Evolutionary conservation across 2,113 vertebrate species (phyloP).

Genomic region (Mellivora capensis): DNA sequence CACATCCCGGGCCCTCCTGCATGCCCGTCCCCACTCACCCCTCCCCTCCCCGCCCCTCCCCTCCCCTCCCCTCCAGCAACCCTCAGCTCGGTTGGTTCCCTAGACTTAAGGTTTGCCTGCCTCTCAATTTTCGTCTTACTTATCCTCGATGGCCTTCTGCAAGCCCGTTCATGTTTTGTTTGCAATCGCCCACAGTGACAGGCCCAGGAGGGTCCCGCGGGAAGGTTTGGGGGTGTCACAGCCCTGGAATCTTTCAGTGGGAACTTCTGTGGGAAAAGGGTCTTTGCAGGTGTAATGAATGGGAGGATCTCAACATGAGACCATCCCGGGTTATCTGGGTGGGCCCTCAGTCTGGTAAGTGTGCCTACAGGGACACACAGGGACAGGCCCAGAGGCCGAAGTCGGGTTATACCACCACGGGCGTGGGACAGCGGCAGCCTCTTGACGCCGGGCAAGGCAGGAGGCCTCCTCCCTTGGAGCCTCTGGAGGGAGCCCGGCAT

Average conservation of each 20-base stretch:
- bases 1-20: neutral
- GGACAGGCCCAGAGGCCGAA: neutral
- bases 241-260: neutral
- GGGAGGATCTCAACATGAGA: too few species aligned
- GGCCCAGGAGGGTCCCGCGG: neutral
- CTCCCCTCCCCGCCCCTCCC: neutral
- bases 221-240: neutral
- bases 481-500: accelerated
- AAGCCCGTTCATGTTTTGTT: neutral
- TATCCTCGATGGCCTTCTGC: neutral
- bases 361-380: neutral
- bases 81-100: neutral
- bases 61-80: neutral
- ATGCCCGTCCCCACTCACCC: accelerated
- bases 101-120: neutral
- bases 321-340: neutral
- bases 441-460: accelerated
- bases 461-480: neutral
- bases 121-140: neutral
- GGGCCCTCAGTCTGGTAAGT: neutral
- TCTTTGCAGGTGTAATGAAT: neutral
- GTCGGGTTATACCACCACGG: accelerated
- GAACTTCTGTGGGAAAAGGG: neutral
- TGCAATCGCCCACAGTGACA: accelerated
- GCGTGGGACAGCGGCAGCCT: accelerated